Evolutionary conservation across 2,888 invertebrate genomes (phyloP), one percentile per base, ranked within the genome.

Genomic region (Tachina lurida): DNA sequence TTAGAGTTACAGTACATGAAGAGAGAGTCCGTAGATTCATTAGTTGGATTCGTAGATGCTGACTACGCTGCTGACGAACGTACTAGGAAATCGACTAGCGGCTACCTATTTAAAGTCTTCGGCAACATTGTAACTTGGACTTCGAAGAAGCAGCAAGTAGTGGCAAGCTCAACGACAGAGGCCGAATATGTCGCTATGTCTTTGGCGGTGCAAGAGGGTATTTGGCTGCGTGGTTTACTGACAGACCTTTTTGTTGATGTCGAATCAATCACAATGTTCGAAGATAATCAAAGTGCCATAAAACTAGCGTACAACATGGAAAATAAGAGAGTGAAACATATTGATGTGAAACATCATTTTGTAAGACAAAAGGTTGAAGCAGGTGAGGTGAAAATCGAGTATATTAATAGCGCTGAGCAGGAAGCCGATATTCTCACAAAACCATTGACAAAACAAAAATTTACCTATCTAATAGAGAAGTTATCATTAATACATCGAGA

Each of bases 31-130:
- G 3, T 22, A 22, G 22, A 22, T 22, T 22, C 22, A 22, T 22
- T 22, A 22, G 22, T 22, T 22, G 56, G 56, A 7, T 76, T 56
- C 31, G 65, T 75, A 41, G 62, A 75, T 75, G 41, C 65, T 43
- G 75, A 56, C 31, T 76, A 65, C 41, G 75, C 65, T 13, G 54
- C 60, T 31, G 65, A 76, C 67, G 5, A 68, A 80, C 9, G 17
- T 62, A 17, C 39, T 54, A 43, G 81, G 8, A 22, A 22, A 22
- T 22, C 22, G 83, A 78, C 67, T 1, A 78, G 84, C 22, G 73
- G 83, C 3, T 82, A 79, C 49, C n/a, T 83, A 22, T 83, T 39
- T 43, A 86, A 86, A 83, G 58, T 78, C 45, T 86, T 79, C 60
- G 82, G 85, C 10, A 68, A 73, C 39, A 54, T n/a, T 19, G 60